A percentile compares a stretch with the other conserved stretches of the same genome.
Evolutionary conservation across 2,113 vertebrate genomes (phyloP).

Genomic region (Psettodes erumei): DNA sequence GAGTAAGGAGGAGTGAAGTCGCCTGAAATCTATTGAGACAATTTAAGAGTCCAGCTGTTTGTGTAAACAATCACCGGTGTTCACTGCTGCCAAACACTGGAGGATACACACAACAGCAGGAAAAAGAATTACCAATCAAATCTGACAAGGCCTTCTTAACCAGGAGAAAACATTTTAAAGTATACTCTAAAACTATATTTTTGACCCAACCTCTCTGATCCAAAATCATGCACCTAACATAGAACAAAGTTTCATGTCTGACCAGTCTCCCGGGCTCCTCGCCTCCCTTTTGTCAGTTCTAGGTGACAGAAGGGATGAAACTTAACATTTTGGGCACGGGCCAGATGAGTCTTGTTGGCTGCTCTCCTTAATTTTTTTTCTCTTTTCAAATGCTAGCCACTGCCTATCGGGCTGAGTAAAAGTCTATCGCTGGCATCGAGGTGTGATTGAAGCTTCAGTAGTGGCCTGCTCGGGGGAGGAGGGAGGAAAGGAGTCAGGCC

Average conservation of each 20-base stretch:
- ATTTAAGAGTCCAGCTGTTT: constrained; percentile 31
- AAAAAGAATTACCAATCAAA: constrained; percentile 21
- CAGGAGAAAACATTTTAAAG: constrained; percentile 44
- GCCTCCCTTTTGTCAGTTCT: constrained; percentile 34
- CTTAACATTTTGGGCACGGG: constrained; percentile 34
- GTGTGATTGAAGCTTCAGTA: constrained; percentile 47
- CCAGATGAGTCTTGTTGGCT: constrained; percentile 36
- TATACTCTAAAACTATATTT: constrained; percentile 10
- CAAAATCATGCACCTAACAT: constrained; percentile 35
- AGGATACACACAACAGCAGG: constrained; percentile 49
- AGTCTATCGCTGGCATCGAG: constrained; percentile 59
- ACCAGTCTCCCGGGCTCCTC: constrained; percentile 37
- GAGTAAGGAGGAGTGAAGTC: constrained; percentile 21
- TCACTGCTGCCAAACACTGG: constrained; percentile 61
- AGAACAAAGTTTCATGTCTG: constrained; percentile 48
- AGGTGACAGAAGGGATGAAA: constrained; percentile 41
- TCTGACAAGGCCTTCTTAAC: constrained; percentile 46
- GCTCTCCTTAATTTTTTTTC: constrained; percentile 42
- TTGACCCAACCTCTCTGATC: constrained; percentile 24
- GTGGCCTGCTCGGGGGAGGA: constrained; percentile 25
- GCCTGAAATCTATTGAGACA: constrained; percentile 12
- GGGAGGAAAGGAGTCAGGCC: constrained; percentile 13
- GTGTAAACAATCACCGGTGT: constrained; percentile 48
- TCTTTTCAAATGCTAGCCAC: constrained; percentile 30
- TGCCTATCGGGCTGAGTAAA: constrained; percentile 16